Evolutionary conservation across 2,797 vertebrate species (phyloP).

Genomic region (Epinephelus coioides): DNA sequence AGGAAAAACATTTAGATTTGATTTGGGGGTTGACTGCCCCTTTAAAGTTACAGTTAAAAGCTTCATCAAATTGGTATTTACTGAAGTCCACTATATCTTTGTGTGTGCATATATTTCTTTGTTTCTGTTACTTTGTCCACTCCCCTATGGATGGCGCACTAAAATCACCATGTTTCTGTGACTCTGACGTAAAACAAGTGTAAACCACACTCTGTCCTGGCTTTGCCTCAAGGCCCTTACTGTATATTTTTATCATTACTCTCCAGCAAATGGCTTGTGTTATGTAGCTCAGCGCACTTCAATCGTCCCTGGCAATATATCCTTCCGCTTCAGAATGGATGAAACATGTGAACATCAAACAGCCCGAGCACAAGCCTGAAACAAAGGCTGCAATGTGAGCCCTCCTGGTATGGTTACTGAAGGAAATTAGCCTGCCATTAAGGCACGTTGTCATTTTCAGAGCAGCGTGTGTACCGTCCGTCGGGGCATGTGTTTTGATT

Average conservation of each 20-base stretch:
- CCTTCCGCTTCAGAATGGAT: conserved; percentile 49
- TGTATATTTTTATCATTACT: conserved; percentile 55
- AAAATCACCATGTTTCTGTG: conserved; percentile 23
- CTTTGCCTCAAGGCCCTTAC: conserved; percentile 31
- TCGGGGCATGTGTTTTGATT: conserved; percentile 68
- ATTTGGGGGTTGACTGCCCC: no score
- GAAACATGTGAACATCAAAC: conserved; percentile 70
- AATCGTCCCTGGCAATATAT: conserved; percentile 60
- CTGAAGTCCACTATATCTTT: no score
- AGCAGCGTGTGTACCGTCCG: conserved; percentile 22
- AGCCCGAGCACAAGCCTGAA: conserved; percentile 38
- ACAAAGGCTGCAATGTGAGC: conserved; percentile 49
- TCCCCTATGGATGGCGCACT: not conserved
- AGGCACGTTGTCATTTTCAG: conserved; percentile 53
- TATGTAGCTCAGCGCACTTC: conserved; percentile 50
- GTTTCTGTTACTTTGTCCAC: not conserved
- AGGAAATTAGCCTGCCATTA: conserved; percentile 52
- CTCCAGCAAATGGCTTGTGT: conserved; percentile 58
- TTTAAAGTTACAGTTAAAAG: no score
- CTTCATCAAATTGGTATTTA: no score
- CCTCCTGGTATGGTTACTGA: conserved; percentile 43
- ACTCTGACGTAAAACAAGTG: conserved; percentile 13
- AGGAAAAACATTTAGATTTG: no score
- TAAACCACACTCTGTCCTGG: conserved; percentile 48
- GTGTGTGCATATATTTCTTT: not conserved